Conservation (phyloP, 2,888 invertebrate genomes). For the Eristalis pertinax region DNA sequence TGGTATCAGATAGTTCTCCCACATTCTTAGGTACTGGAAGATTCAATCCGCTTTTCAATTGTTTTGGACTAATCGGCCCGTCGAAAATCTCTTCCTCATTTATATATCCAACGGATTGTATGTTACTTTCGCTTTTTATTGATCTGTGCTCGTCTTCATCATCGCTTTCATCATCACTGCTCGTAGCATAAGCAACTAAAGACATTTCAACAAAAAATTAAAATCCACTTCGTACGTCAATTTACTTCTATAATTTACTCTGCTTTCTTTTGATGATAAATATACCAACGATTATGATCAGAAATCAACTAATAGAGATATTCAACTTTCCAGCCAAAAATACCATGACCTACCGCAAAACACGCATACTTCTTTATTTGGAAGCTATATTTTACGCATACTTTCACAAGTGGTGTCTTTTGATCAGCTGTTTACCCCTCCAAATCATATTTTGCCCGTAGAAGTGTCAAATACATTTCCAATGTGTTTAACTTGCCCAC, state of each 20-base stretch:
- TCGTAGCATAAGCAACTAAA: slow-evolving; percentile 85
- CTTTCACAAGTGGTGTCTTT: too few relatives aligned
- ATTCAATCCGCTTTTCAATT: slow-evolving; percentile 55
- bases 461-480: too few relatives aligned
- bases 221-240: background rate
- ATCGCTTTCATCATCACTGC: slow-evolving; percentile 80
- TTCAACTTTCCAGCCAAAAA: too few relatives aligned
- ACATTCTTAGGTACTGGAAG: slow-evolving; percentile 77
- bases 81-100: slow-evolving; percentile 78
- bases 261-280: background rate
- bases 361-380: too few relatives aligned
- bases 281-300: background rate
- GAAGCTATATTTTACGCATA: too few relatives aligned
- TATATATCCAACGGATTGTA: slow-evolving; percentile 75
- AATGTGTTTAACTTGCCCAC: too few relatives aligned
- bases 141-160: slow-evolving; percentile 74
- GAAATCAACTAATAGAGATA: too few relatives aligned
- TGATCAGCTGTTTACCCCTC: too few relatives aligned
- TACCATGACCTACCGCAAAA: too few relatives aligned
- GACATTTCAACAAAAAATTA: slow-evolving; percentile 81
- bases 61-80: slow-evolving; percentile 65
- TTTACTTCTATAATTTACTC: background rate
- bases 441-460: too few relatives aligned
- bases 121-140: slow-evolving; percentile 47
- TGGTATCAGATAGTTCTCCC: slow-evolving; percentile 53